Evolutionary conservation across 2,113 vertebrate species (phyloP).

Genomic region (Ciconia boyciana): DNA sequence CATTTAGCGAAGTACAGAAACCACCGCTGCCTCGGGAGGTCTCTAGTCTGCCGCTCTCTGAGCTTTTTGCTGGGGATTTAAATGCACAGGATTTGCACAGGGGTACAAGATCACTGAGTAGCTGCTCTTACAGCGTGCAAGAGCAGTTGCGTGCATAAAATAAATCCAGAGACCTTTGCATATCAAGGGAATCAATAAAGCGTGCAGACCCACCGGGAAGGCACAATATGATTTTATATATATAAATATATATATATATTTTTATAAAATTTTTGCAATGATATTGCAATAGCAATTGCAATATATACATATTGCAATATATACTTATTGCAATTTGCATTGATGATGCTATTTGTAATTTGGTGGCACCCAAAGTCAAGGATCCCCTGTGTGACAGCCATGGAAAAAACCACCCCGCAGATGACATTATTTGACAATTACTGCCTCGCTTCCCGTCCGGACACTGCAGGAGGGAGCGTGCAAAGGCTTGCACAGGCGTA

Average conservation of each 20-base stretch:
- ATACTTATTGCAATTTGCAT: too few species aligned
- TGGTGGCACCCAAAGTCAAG: background rate
- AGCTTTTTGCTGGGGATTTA: background rate
- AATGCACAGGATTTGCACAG: accelerated
- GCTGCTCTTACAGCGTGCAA: background rate
- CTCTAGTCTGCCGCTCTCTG: background rate
- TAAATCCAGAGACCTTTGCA: background rate
- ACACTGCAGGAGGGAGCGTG: background rate
- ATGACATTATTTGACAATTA: background rate
- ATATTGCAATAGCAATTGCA: background rate
- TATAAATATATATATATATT: too few species aligned
- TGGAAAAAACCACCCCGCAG: background rate
- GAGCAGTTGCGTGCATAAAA: background rate
- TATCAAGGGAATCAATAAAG: accelerated
- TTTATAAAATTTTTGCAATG: background rate
- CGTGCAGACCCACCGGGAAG: accelerated
- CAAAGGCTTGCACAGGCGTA: background rate
- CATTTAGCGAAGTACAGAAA: accelerated
- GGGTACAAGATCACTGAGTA: background rate
- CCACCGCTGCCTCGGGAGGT: background rate
- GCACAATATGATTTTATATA: background rate
- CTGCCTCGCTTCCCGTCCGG: accelerated
- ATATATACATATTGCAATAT: too few species aligned
- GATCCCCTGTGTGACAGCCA: background rate
- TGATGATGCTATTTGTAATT: background rate